Conservation (phyloP, 2,113 vertebrate species). For the Cathartes aura region DNA sequence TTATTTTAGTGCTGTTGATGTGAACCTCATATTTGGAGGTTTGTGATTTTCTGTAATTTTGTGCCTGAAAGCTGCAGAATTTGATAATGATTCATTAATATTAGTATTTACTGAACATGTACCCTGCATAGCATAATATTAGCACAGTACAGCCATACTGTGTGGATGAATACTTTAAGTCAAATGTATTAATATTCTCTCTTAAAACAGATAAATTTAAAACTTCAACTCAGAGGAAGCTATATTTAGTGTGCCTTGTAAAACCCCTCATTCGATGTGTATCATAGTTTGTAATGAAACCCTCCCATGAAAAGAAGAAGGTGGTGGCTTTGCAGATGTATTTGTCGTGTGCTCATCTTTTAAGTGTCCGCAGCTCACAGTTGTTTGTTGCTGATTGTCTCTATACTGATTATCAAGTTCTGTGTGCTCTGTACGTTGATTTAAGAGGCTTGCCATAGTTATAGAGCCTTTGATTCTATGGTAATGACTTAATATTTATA, state of each 20-base stretch:
- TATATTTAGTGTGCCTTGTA: background rate
- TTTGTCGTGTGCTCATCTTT: background rate
- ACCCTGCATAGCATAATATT: background rate
- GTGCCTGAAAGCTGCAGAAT: background rate
- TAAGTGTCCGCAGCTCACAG: background rate
- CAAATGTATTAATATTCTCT: background rate
- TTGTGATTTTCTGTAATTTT: background rate
- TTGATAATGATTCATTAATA: background rate
- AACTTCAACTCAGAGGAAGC: background rate
- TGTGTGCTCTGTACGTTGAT: background rate
- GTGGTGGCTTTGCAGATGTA: background rate
- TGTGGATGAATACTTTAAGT: background rate
- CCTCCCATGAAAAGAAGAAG: background rate
- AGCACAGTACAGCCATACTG: background rate
- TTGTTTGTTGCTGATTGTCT: conserved; percentile 8
- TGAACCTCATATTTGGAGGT: background rate
- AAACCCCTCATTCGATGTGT: background rate
- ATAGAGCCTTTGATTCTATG: background rate
- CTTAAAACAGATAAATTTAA: background rate
- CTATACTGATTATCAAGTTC: background rate
- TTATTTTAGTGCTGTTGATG: background rate
- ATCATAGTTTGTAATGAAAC: background rate
- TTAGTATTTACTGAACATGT: background rate
- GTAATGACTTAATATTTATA: conserved; percentile 15
- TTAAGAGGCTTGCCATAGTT: conserved; percentile 19